Conservation (phyloP, 2,113 vertebrate species). For the Benitochromis conjunctus region DNA sequence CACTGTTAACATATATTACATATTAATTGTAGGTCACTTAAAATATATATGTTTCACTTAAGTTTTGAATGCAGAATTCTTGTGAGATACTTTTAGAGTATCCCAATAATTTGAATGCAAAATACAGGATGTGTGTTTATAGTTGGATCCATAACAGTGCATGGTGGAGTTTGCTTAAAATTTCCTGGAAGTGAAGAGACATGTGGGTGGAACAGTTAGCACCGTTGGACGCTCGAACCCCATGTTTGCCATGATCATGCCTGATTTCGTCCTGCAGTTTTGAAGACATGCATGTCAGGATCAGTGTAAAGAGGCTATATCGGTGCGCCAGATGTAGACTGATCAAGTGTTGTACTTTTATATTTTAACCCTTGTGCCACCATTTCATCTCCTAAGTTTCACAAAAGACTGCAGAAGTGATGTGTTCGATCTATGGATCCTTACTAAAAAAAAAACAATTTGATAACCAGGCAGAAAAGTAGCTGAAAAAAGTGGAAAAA, state of each 20-base stretch:
- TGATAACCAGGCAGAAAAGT: neutral
- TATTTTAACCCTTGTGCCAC: fast-evolving
- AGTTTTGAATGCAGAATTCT: neutral
- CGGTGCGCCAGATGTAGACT: neutral
- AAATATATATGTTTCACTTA: neutral
- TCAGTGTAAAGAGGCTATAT: neutral
- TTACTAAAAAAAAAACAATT: neutral
- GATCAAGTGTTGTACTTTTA: neutral
- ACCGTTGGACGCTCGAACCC: neutral
- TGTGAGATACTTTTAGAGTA: neutral
- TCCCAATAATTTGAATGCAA: neutral
- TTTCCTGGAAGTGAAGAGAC: neutral
- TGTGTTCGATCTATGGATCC: neutral
- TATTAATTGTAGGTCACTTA: neutral
- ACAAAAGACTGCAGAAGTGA: neutral
- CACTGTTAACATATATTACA: neutral
- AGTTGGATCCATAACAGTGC: neutral
- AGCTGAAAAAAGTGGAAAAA: neutral
- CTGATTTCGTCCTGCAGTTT: neutral
- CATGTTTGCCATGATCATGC: neutral
- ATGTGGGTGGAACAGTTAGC: neutral
- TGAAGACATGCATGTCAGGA: neutral
- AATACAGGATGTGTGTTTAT: fast-evolving
- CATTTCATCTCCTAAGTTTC: neutral
- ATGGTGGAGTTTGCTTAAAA: neutral